These are phyloP conservation scores for Laticauda laticaudata DNA, from an alignment of 2,113 vertebrate species.

Conservation along the genomic window DNA sequence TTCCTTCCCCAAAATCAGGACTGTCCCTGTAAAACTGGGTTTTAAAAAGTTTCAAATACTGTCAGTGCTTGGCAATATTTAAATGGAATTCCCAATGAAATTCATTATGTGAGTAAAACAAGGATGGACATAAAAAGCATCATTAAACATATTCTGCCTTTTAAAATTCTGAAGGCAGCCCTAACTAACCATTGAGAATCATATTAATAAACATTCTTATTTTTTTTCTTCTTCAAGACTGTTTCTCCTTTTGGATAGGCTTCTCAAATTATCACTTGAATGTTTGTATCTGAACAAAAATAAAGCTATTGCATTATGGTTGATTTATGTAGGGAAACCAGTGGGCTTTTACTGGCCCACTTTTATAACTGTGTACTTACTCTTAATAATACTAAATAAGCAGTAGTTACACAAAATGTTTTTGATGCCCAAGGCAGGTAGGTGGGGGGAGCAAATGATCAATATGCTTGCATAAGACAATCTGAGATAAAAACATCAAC, in stretches of 20 bases:
- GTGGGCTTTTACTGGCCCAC: neutral
- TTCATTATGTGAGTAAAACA: neutral
- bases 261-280: neutral
- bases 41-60: neutral
- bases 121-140: neutral
- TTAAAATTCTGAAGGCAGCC: neutral
- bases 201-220: neutral
- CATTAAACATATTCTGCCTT: neutral
- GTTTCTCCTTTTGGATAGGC: neutral
- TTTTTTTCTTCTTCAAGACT: neutral
- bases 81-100: neutral
- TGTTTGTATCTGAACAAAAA: neutral
- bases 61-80: neutral
- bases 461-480: neutral
- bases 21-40: neutral
- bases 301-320: neutral
- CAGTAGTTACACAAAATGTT: neutral
- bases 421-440: neutral
- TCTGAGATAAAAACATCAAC: neutral
- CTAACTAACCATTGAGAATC: too few species aligned
- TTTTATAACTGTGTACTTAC: neutral
- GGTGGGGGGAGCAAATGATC: neutral
- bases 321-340: neutral
- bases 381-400: neutral
- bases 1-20: neutral